Base-by-base conservation (phyloP, 2,113 vertebrate genomes). In the Ceyx margarethae region DNA sequence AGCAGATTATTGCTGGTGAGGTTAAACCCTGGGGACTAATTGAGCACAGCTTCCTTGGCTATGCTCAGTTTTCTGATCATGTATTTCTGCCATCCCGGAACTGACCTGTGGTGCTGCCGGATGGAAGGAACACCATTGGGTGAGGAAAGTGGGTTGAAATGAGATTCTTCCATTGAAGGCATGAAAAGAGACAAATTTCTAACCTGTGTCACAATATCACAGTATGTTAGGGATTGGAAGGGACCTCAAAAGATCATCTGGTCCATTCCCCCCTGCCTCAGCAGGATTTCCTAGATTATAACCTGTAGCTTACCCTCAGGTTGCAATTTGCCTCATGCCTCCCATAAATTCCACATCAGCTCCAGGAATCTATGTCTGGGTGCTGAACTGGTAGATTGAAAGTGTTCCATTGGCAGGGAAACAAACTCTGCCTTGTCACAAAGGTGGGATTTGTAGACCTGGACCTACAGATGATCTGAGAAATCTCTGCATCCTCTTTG, bases 1-100 rank as follows among this genome's bases (percentile, higher is more conserved):
- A 96, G 96, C 94, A 96, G 77, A 96, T 92, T 96, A 73, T 95
- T 96, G 93, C 95, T 87, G 64, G 91, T 93, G 68, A 95, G 77
- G 84, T 19, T 81, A 67, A 92, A 76, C 79, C 64, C 57, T 46
- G 53, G 78, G 68, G 74, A 76, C 29, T 78, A 40, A 35, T 6
- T 19, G 2, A 87, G 10, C 21, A 8, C 54, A 9, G 17, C 16
- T 75, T 45, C 58, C 21, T 66, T 67, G 82, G 50, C 53, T 75
- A 3, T n/a, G 42, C 51, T 62, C 58, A 51, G 48, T 68, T 90
- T 89, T 73, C 18, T 66, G 75, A 33, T 45, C 85, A n/a, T 21
- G 29, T 48, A 20, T 13, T 84, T 35, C 69, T 80, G 79, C 31
- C 68, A 14, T 62, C 33, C 73, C 64, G 58, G 46, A 65, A 71